Base-by-base conservation (phyloP, 2,797 vertebrate genomes). In the Bufotes viridis region DNA sequence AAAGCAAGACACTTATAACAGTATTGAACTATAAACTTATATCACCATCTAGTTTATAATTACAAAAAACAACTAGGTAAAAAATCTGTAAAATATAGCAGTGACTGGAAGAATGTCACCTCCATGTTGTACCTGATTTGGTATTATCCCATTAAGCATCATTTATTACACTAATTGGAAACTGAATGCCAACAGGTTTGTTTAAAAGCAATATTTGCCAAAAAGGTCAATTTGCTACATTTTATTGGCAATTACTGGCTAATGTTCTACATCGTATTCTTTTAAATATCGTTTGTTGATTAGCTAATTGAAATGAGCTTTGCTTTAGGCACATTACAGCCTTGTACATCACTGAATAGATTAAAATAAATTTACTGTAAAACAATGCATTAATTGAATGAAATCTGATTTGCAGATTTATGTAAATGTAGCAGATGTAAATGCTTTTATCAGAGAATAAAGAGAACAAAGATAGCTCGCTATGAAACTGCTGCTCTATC, bases 331-430 rank as follows among this genome's bases (percentile, higher is more conserved):
- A 70, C 65, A 83, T 72, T 83, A 83, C 67, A 70, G 53, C 15
- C 63, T 18, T 83, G 65, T 55, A 83, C 81, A 83, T 26, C 51
- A 26, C n/a, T 29, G 65, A 24, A 72, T 72, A 55, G 81, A 55
- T 83, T 83, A 70, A 55, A 69, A 83, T 70, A 72, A 55, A 70
- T 69, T 70, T 83, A 65, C 65, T 70, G 65, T 57, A 83, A 55
- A 55, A 69, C 81, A 83, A 55, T 53, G 49, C 49, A 65, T 70
- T 83, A 15, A 72, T 81, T 65, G 34, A 65, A 81, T 81, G 18
- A 81, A 65, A 81, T 81, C 79, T 81, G 60, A 58, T 65, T 81
- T 65, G 79, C 49, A 81, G 79, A 81, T 81, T 81, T 81, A 81
- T 81, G 79, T 14, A 81, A 81, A 81, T 81, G 60, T 42, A 8